Conservation (phyloP, 2,888 invertebrate species). For the Drosophila histrio region DNA sequence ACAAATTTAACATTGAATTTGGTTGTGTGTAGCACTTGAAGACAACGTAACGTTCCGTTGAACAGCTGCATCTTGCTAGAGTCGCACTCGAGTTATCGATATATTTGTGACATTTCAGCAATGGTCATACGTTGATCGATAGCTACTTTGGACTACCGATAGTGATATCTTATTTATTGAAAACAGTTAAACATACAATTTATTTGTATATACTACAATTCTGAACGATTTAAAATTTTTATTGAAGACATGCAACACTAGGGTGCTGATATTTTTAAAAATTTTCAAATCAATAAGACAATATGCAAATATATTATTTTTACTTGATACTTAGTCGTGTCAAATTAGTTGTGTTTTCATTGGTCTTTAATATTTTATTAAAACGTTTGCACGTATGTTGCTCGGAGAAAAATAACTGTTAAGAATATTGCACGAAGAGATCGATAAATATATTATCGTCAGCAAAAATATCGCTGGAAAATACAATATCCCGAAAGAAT, state of each 20-base stretch:
- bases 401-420: no score
- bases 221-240: neutral
- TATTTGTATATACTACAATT: neutral
- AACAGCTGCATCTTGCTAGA: slow-evolving; percentile 54
- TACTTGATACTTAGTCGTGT: no score
- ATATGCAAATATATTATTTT: no score
- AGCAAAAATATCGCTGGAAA: no score
- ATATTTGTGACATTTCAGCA: neutral
- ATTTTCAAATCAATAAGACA: no score
- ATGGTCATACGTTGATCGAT: neutral
- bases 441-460: no score
- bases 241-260: neutral
- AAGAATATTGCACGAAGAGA: no score
- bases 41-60: slow-evolving; percentile 54
- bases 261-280: no score
- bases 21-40: slow-evolving; percentile 12
- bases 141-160: neutral
- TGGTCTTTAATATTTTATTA: no score
- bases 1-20: slow-evolving; percentile 18
- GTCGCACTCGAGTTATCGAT: slow-evolving; percentile 30
- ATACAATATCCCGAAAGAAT: no score
- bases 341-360: no score
- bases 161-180: neutral
- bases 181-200: neutral
- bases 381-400: no score